Conservation (phyloP, 2,113 vertebrate genomes). For the Sylvietta virens region DNA sequence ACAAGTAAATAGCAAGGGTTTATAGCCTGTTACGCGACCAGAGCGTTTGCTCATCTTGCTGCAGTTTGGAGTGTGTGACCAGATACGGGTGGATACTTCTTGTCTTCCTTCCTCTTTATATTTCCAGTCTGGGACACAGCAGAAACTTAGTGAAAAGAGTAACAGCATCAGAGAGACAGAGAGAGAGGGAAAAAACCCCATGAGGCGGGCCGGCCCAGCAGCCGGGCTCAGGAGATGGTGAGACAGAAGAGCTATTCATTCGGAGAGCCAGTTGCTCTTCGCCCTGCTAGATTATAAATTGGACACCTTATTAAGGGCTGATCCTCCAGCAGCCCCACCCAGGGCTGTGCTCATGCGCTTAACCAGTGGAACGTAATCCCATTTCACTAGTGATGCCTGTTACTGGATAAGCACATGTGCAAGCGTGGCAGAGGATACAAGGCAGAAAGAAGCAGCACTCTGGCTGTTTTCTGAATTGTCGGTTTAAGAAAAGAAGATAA, state of each 20-base stretch:
- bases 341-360: conserved; percentile 5
- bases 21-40: not conserved
- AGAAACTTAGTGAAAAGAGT: not conserved
- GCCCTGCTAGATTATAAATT: conserved; percentile 40
- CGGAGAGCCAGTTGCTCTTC: conserved; percentile 27
- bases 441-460: not conserved
- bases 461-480: not conserved
- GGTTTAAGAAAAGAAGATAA: not conserved
- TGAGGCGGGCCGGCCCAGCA: not conserved
- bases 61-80: not conserved
- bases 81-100: not conserved
- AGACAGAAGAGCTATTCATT: conserved; percentile 59
- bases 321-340: conserved; percentile 49
- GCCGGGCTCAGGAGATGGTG: conserved; percentile 35
- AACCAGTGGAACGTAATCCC: not conserved
- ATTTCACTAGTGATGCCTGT: not conserved
- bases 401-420: not conserved
- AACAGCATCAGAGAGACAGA: not conserved
- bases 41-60: not conserved
- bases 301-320: conserved; percentile 46
- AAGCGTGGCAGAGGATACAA: not conserved
- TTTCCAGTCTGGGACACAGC: not conserved
- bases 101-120: conserved; percentile 32
- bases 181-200: not conserved
- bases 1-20: not conserved